Evolutionary conservation across 2,888 invertebrate species (phyloP), one percentile per base, ranked within the genome.

Genomic region (Noctua fimbriata): DNA sequence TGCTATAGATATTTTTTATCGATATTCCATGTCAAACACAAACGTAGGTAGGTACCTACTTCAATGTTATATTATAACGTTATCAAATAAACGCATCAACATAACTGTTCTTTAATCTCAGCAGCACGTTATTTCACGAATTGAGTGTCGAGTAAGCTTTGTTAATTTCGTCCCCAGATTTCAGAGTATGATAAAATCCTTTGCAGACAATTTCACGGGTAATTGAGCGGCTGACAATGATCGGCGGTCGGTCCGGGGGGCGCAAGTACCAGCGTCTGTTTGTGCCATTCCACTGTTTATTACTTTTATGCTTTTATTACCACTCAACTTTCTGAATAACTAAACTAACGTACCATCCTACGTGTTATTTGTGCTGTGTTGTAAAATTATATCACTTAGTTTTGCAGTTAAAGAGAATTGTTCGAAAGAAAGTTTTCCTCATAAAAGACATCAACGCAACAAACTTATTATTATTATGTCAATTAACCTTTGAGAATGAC

Each of bases 201-300:
- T 93, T 91, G 91, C 91, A 92, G 89, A 92, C 93, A 95, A 95
- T 95, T 95, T 95, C 94, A 95, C 93, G 95, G 94, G 93, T 94
- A 96, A 96, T 95, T 95, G 94, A 94, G 92, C 92, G 93, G 91
- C 93, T 92, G 93, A 93, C 93, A 94, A 92, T 92, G 92, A 91
- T 93, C 91, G 90, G 84, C 89, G 86, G 87, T 88, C 92, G 88
- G 83, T 82, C 87, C 79, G 79, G 89, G 81, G 87, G 91, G 86
- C 52, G 60, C 69, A 47, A 81, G 67, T 65, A 72, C 79, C 14
- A 88, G 72, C 92, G 90, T 91, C 92, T 93, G 92, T 92, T 91
- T 91, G 90, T 87, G 85, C 88, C 91, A 90, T 88, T 90, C 90
- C 91, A 90, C 90, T 90, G 90, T 92, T 92, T 92, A 90, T 90